These are phyloP conservation scores for Heteromyza rotundicornis DNA, from an alignment of 2,888 invertebrate species.

Conservation along the genomic window DNA sequence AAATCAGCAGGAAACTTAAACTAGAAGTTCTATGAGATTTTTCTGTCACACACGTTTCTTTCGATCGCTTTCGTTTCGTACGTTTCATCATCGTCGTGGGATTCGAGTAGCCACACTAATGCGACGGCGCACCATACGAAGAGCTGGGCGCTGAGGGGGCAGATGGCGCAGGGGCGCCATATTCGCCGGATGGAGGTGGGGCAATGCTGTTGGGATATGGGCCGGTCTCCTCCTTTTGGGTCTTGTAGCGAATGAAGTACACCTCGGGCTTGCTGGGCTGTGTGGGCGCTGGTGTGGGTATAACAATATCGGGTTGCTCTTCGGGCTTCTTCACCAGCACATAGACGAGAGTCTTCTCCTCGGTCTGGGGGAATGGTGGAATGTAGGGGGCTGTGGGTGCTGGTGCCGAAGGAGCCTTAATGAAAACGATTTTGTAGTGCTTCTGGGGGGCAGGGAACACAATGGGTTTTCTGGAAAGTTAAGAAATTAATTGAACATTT, in stretches of 20 bases:
- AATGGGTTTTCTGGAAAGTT: slow-evolving; percentile 65
- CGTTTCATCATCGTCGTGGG: not conserved
- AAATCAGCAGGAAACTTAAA: not conserved
- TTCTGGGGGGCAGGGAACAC: slow-evolving; percentile 72
- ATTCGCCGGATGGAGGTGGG: slow-evolving; percentile 54
- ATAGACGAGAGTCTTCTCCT: slow-evolving; percentile 78
- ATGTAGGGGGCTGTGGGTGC: slow-evolving; percentile 69
- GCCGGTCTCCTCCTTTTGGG: slow-evolving; percentile 65
- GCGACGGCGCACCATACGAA: slow-evolving; percentile 59
- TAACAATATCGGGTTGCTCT: slow-evolving; percentile 71
- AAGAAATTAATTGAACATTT: not conserved
- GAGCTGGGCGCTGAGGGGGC: slow-evolving; percentile 58
- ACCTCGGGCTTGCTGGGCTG: slow-evolving; percentile 79
- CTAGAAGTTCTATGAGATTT: not conserved
- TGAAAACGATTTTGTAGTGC: slow-evolving; percentile 81
- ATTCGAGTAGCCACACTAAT: slow-evolving; percentile 35
- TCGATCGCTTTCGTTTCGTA: not conserved
- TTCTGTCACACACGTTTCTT: slow-evolving; percentile 3
- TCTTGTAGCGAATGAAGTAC: slow-evolving; percentile 78
- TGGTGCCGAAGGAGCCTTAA: slow-evolving; percentile 73
- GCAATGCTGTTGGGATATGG: slow-evolving; percentile 61
- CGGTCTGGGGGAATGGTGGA: slow-evolving; percentile 71
- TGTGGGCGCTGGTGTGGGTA: slow-evolving; percentile 74
- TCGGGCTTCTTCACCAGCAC: slow-evolving; percentile 78
- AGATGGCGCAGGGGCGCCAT: slow-evolving; percentile 58